A percentile compares a stretch with the other conserved stretches of the same genome.
phyloP scores from a whole-genome alignment of 2,888 invertebrate species.

The Drosophila fulvimacula region DNA sequence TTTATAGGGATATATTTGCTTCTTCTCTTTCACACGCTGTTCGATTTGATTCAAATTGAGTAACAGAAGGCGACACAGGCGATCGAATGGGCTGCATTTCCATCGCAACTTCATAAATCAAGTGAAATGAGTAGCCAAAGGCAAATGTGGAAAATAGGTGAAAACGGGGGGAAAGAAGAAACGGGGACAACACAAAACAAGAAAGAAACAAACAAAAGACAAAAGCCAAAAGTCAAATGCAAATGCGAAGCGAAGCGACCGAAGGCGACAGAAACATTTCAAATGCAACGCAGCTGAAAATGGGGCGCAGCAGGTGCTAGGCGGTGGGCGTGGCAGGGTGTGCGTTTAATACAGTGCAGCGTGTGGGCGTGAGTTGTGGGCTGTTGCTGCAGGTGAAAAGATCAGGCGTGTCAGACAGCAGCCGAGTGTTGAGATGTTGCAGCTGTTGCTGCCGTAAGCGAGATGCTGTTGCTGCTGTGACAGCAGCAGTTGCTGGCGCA shows the following conservation, averaged over 20 bases:
- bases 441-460: neutral
- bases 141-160: constrained; percentile 2
- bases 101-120: constrained; percentile 44
- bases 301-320: neutral
- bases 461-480: neutral
- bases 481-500: neutral
- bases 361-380: constrained; percentile 1
- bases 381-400: constrained; percentile 11
- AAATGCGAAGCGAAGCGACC: neutral
- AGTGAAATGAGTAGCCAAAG: constrained; percentile 7
- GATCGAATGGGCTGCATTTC: constrained; percentile 34
- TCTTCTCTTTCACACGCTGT: constrained; percentile 22
- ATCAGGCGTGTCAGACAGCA: neutral
- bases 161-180: neutral
- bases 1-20: neutral
- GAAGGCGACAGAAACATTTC: constrained; percentile 1
- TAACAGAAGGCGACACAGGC: constrained; percentile 46
- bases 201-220: neutral
- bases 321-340: neutral
- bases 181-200: neutral
- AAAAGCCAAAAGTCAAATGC: constrained; percentile 16
- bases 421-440: neutral
- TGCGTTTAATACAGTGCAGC: neutral
- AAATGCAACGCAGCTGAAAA: neutral
- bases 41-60: constrained; percentile 62